These are phyloP conservation scores for Montipora sp. DNA, from an alignment of 64 coral and sea anemone genomes.

Conservation along the genomic window DNA sequence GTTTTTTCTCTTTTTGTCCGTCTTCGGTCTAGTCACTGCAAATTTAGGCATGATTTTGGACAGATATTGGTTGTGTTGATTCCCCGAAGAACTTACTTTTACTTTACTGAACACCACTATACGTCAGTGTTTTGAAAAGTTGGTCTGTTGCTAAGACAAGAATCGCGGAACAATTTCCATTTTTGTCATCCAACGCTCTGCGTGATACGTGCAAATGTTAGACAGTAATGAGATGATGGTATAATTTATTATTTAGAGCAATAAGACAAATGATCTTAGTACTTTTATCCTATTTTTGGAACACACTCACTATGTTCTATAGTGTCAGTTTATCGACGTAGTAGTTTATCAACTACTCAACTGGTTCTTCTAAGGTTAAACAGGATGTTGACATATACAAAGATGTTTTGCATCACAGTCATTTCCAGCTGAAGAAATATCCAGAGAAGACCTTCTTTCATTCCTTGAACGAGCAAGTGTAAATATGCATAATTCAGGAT, in stretches of 20 bases:
- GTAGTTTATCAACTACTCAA: no score
- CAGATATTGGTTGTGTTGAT: no score
- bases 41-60: background rate
- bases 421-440: background rate
- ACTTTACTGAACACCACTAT: background rate
- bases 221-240: background rate
- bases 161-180: background rate
- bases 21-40: background rate
- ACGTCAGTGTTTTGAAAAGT: background rate
- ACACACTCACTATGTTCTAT: background rate
- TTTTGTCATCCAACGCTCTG: constrained; percentile 8
- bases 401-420: no score
- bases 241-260: constrained; percentile 15
- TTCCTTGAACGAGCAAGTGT: background rate
- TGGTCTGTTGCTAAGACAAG: background rate
- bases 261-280: background rate
- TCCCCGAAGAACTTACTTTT: no score
- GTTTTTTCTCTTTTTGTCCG: background rate
- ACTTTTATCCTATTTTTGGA: background rate
- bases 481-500: no score
- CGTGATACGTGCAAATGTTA: background rate
- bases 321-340: background rate
- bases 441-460: background rate
- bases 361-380: no score
- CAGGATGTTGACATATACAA: no score